Evolutionary conservation across 2,113 vertebrate species (phyloP).

Genomic region (Physeter macrocephalus): DNA sequence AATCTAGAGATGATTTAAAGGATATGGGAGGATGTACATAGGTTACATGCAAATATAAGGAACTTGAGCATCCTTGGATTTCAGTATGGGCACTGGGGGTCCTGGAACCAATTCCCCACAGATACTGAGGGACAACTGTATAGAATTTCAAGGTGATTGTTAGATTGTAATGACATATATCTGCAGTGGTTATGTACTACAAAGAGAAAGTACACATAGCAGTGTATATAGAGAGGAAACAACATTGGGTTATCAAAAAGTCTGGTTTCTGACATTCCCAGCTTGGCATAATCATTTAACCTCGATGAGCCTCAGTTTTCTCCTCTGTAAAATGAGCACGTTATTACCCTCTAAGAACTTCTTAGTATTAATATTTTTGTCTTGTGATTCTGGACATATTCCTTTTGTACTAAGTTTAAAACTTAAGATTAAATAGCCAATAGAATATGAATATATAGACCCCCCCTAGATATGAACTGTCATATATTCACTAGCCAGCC

Average conservation of each 20-base stretch:
- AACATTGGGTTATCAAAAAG: neutral
- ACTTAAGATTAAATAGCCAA: neutral
- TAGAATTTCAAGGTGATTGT: neutral
- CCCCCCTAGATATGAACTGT: neutral
- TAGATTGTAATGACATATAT: neutral
- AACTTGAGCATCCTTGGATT: neutral
- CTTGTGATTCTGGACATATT: neutral
- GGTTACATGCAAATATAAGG: neutral
- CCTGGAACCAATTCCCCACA: neutral
- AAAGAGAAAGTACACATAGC: neutral
- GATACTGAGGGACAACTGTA: neutral
- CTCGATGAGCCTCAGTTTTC: neutral
- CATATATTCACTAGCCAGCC: neutral
- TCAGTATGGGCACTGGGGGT: neutral
- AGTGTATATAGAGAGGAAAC: neutral
- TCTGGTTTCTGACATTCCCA: neutral
- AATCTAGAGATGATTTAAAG: neutral
- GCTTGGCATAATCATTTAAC: neutral
- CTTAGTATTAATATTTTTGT: neutral
- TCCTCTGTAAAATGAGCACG: neutral
- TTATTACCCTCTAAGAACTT: neutral
- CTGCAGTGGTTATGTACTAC: neutral
- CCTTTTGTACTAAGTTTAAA: conserved; percentile 19
- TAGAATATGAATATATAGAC: neutral
- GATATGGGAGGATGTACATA: neutral